Base-by-base conservation (phyloP, 2,888 invertebrate genomes). In the Poecilus cupreus region DNA sequence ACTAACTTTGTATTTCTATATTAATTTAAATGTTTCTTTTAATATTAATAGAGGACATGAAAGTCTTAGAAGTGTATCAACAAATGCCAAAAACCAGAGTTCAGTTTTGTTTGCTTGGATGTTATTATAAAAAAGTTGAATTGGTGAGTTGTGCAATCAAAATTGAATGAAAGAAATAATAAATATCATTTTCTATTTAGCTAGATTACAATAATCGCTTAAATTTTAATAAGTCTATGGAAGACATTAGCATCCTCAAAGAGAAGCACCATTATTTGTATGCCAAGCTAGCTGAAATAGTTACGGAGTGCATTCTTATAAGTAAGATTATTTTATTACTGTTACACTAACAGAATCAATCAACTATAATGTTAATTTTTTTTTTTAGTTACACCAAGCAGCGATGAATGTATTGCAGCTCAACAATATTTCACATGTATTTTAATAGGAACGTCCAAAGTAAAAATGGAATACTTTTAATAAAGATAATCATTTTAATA, bases 391-490 rank as follows among this genome's bases (percentile, higher is more conserved):
- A 10, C 49, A 16, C 49, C 74, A 0, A 49, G 26, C 5, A 20
- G 10, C 3, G 51, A 74, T 24, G 74, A 74, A 51, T 74, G 74
- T 18, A 51, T 51, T 20, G 49, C 74, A 11, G 51, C 51, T 18
- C 24, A 74, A 74, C 49, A 49, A 24, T 74, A 74, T 49, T 74
- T 49, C 24, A 32, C 49, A n/a, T 74, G 74, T 49, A 13, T 74
- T 18, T 2, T 22, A 16, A 49, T 51, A 51, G 46, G 16, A 16
- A 51, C 26, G 4, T 18, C 49, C 6, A 49, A 74, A 16, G 26
- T 74, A 74, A 24, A 20, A 37, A 26, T 16, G 3, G 20, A 22
- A 13, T 54, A 16, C 10, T 3, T 43, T 43, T 32, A 32, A 32
- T 32, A 32, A 32, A 32, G 8, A 8, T 54, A 54, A 13, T 11